Percentiles rank a stretch among this genome's conserved stretches.
These are phyloP conservation scores for Sebastes matsubarae DNA, from an alignment of 2,797 vertebrate species.

Conservation along the genomic window DNA sequence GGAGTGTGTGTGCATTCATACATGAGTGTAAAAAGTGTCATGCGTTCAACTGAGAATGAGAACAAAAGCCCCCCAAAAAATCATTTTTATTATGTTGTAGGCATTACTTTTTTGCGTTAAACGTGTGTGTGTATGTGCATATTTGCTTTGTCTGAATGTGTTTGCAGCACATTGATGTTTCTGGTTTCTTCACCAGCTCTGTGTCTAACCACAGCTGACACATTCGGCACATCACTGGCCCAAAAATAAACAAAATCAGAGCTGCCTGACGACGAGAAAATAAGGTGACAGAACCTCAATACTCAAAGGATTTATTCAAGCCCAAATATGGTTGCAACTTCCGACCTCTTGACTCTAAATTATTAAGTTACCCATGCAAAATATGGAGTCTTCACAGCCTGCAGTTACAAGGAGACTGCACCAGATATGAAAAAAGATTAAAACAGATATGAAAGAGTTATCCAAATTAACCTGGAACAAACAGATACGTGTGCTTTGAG, in stretches of 20 bases:
- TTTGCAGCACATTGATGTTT: not conserved
- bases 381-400: not conserved
- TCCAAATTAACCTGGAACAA: conserved; percentile 29
- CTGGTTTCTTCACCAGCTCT: conserved; percentile 14
- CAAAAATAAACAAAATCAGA: conserved; percentile 55
- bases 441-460: conserved; percentile 1
- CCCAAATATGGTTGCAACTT: conserved; percentile 13
- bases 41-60: not conserved
- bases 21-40: not conserved
- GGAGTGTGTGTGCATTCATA: not conserved
- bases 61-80: not conserved
- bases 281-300: conserved; percentile 22
- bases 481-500: conserved; percentile 11
- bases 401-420: not conserved
- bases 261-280: conserved; percentile 37
- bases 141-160: not conserved
- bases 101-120: not conserved
- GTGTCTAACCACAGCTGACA: conserved; percentile 60
- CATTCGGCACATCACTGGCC: conserved; percentile 54
- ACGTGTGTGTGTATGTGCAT: not conserved
- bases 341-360: not conserved
- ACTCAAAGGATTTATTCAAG: conserved; percentile 18
- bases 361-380: not conserved
- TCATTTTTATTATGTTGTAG: not conserved
- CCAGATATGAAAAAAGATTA: not conserved